Percentiles rank a stretch among this genome's conserved stretches.
phyloP scores from a whole-genome alignment of 2,888 invertebrate genomes.

The Nymphalis urticae region DNA sequence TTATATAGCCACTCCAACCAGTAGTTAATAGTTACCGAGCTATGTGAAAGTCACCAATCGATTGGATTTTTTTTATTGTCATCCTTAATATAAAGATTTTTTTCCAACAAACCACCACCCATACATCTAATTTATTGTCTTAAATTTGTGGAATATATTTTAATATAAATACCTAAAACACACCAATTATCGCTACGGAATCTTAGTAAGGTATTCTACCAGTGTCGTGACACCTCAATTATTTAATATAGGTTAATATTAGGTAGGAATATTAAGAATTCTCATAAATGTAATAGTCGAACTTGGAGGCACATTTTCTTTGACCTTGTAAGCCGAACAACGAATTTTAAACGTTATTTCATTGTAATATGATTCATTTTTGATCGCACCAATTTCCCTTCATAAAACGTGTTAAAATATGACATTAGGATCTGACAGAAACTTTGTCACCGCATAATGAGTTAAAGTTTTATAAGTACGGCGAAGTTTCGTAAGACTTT shows the following conservation, averaged over 20 bases:
- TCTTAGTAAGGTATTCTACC: no score
- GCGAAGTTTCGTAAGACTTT: constrained; percentile 15
- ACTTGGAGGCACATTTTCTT: background rate
- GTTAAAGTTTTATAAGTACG: constrained; percentile 23
- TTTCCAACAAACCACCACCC: no score
- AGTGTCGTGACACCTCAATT: background rate
- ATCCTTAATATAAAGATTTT: no score
- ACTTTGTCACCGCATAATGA: constrained; percentile 34
- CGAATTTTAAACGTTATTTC: background rate
- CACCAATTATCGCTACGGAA: no score
- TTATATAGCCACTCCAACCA: no score
- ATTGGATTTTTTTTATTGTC: no score
- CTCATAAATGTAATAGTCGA: background rate
- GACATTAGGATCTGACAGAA: constrained; percentile 26
- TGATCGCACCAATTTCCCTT: background rate
- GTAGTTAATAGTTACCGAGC: no score
- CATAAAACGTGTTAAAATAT: constrained; percentile 25
- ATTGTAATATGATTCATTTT: background rate
- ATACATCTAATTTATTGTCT: no score
- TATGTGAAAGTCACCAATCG: no score
- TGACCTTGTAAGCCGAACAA: constrained; percentile 3
- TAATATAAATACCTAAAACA: no score
- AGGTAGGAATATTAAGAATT: background rate
- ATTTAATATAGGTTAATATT: background rate
- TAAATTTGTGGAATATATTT: no score